Evolutionary conservation across 2,113 vertebrate genomes (phyloP), one percentile per base, ranked within the genome.

Genomic region (Orycteropus afer): DNA sequence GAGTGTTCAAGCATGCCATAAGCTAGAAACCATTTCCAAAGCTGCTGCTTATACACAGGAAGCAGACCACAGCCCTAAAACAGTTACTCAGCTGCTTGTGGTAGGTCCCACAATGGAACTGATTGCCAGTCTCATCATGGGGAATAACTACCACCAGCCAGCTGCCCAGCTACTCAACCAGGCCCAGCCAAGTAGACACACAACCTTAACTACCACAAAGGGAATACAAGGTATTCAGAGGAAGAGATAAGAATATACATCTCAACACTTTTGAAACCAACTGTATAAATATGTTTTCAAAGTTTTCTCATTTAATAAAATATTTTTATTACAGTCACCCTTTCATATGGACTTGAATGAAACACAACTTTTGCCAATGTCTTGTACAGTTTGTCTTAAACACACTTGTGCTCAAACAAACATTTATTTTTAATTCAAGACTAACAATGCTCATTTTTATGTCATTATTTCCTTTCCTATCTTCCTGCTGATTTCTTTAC

Each of bases 401-500:
- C 91, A 91, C 18, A 53, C 32, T 51, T 53, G 32, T 82, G 12
- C 51, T 59, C 10, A 77, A 4, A 93, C 27, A 47, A 15, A n/a
- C 5, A 69, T 81, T 89, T 65, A 57, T 74, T 94, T 96, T 74
- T 93, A 81, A 91, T 87, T 0, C 8, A 34, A 67, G 23, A 0
- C 25, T 90, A 74, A 11, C 11, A 86, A 96, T 95, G 61, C 17
- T 55, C 55, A 69, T n/a, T 53, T 83, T 13, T 74, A 47, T 89
- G 53, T 7, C 93, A 63, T 51, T 53, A 89, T 88, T 96, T 78
- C 29, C 65, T 78, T 89, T 98, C 92, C 55, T 42, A 14, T 14
- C 61, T 85, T 37, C 34, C 25, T n/a, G 7, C 55, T 88, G 34
- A 74, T 78, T 93, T 94, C 96, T 97, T 95, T 94, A 90, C 3